These are phyloP conservation scores for Thera obeliscata DNA, from an alignment of 2,888 invertebrate species.

Conservation along the genomic window DNA sequence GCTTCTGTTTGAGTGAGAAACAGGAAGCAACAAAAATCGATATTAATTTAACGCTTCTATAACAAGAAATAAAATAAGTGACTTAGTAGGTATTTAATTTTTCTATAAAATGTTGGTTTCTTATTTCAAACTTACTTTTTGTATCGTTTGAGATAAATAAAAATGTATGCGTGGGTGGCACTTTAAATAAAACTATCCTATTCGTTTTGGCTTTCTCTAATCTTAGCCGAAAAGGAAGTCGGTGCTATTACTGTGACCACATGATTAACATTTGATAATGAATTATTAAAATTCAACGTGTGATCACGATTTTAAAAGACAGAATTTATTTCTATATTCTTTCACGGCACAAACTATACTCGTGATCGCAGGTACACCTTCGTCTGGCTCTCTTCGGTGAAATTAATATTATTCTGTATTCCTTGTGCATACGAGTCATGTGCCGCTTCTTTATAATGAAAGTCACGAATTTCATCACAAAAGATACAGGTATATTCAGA, in stretches of 20 bases:
- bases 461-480: slow-evolving; percentile 28
- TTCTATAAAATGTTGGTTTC: too few species aligned
- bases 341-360: not conserved
- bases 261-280: not conserved
- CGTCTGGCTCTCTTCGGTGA: not conserved
- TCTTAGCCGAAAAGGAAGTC: slow-evolving; percentile 17
- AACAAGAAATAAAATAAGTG: too few species aligned
- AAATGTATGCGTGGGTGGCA: too few species aligned
- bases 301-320: slow-evolving; percentile 7
- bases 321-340: not conserved
- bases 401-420: slow-evolving; percentile 20
- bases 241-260: not conserved
- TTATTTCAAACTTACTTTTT: too few species aligned
- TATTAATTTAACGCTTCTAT: not conserved
- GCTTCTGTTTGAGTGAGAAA: not conserved
- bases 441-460: slow-evolving; percentile 25
- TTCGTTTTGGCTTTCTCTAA: slow-evolving; percentile 1
- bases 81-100: too few species aligned
- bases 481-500: slow-evolving; percentile 14
- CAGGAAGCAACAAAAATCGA: not conserved
- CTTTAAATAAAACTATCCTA: too few species aligned
- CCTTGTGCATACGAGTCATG: slow-evolving; percentile 13
- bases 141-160: too few species aligned
- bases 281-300: slow-evolving; percentile 10
- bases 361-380: not conserved